phyloP scores from a whole-genome alignment of 2,113 vertebrate species.

The Etia nguti region DNA sequence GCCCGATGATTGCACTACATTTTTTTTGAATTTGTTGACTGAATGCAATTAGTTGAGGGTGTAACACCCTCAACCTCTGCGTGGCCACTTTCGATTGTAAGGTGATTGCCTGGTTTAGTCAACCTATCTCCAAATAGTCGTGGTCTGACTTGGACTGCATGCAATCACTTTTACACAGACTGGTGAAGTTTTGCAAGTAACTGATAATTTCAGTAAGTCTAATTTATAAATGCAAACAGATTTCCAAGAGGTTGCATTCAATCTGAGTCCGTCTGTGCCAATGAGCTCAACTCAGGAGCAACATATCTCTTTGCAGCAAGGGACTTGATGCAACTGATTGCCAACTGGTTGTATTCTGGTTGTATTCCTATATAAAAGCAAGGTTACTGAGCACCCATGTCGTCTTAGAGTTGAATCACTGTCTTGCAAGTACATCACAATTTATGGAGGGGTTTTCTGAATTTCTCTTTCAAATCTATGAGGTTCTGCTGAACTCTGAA shows the following conservation, averaged over 20 bases:
- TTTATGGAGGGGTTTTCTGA: neutral
- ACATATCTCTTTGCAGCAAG: neutral
- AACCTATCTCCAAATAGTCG: neutral
- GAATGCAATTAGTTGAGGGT: neutral
- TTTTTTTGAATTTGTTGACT: neutral
- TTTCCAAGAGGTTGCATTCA: neutral
- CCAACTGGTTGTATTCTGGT: neutral
- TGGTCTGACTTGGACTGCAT: neutral
- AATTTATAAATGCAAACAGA: neutral
- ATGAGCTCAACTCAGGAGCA: neutral
- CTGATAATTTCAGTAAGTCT: neutral
- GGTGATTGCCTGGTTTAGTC: neutral
- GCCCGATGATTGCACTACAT: neutral
- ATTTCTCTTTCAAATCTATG: neutral
- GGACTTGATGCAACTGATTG: neutral
- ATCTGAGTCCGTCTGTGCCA: neutral
- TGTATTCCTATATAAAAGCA: neutral
- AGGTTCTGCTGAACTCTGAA: neutral
- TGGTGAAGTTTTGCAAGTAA: neutral
- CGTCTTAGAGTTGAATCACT: accelerated
- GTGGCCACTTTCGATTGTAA: neutral
- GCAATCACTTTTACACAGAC: neutral
- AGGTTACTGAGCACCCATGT: neutral
- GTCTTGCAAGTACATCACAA: neutral
- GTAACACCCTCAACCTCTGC: neutral